Evolutionary conservation across 2,113 vertebrate genomes (phyloP), one percentile per base, ranked within the genome.

Genomic region (Mixornis gularis): DNA sequence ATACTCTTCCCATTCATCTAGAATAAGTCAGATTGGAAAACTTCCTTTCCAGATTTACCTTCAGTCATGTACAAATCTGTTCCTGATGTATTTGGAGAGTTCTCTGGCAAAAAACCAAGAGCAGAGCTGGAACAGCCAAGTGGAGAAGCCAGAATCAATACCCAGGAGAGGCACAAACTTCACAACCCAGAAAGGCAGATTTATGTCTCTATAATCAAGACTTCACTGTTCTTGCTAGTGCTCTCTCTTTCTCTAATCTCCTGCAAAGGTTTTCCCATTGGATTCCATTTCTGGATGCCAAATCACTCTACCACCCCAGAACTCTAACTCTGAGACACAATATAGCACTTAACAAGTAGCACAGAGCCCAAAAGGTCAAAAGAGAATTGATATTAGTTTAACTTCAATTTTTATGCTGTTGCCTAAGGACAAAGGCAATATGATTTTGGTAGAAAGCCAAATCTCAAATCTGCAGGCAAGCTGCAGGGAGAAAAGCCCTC

Each of bases 331-430:
- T 59, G 49, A 88, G 62, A 68, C 41, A 83, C n/a, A 41, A 17
- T 64, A 62, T 21, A 80, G 55, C 17, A 66, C 27, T 96, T 91
- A 79, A 94, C 77, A 91, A 82, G 85, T 79, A 88, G 88, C 60
- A 85, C 55, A 72, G 32, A 89, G 63, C 36, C 55, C 40, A 56
- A 79, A 95, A 96, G 83, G 76, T 95, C 89, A 92, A 94, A 95
- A 79, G 41, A 53, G 12, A 92, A 79, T 87, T 87, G 32, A 66
- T 94, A 89, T 74, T 94, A 95, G 59, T 68, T 93, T 96, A 89
- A 92, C 95, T 94, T 94, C 92, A 94, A 82, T 64, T 79, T 94
- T 92, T 79, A 83, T 93, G 41, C 56, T 93, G 72, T 88, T 95
- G 70, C 26, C 63, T 62, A 93, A 91, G 65, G 84, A 94, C 40